A percentile compares a stretch with the other conserved stretches of the same genome.
Conservation (phyloP, 2,888 invertebrate genomes). For the Cephonodes hylas region DNA sequence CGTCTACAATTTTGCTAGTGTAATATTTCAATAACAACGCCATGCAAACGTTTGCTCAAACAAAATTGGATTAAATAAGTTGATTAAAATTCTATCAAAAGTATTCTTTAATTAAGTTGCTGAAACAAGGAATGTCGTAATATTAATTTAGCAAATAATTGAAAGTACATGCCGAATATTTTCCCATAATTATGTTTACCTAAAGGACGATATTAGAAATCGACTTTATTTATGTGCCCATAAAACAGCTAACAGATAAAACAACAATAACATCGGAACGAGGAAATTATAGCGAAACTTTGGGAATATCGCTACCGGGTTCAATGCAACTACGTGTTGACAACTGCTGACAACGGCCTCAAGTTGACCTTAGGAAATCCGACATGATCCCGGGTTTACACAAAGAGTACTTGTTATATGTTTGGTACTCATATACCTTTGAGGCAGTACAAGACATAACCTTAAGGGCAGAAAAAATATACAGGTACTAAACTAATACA, state of each 20-base stretch:
- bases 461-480: no score
- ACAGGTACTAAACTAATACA: no score
- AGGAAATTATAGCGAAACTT: not conserved
- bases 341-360: not conserved
- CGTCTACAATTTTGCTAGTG: not conserved
- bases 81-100: not conserved
- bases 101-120: not conserved
- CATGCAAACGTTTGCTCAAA: not conserved
- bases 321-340: not conserved
- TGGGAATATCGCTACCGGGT: not conserved
- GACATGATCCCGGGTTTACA: no score
- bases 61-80: not conserved
- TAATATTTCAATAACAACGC: not conserved
- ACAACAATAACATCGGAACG: not conserved
- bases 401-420: no score
- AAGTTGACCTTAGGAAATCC: not conserved
- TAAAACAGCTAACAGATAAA: not conserved
- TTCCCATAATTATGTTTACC: no score
- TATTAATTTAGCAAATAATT: not conserved
- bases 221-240: not conserved
- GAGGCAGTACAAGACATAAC: no score
- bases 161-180: not conserved
- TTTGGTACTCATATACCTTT: no score
- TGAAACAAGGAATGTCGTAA: not conserved
- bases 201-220: not conserved